Percentiles rank a stretch among this genome's conserved stretches.
Conservation (phyloP, 2,113 vertebrate genomes). For the Nothobranchius furzeri region DNA sequence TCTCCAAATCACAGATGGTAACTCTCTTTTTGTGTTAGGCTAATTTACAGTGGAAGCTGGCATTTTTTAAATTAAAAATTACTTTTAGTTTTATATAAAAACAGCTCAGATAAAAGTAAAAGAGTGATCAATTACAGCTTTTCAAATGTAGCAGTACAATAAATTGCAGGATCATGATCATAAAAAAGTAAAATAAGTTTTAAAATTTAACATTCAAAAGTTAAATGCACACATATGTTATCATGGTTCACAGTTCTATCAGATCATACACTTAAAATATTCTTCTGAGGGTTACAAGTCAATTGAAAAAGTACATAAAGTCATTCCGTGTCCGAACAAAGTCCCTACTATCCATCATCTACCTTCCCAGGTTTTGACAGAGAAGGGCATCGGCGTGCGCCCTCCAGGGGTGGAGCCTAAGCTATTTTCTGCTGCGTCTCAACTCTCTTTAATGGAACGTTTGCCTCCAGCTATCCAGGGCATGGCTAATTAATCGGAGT, state of each 20-base stretch:
- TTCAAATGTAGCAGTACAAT: background rate
- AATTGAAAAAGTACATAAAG: conserved; percentile 35
- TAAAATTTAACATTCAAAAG: background rate
- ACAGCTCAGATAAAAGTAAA: background rate
- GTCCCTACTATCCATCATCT: conserved; percentile 40
- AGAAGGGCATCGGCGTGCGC: conserved; percentile 66
- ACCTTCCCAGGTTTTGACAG: conserved; percentile 54
- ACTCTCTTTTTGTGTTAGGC: background rate
- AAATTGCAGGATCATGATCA: background rate
- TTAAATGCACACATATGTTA: background rate
- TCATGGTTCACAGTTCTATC: background rate
- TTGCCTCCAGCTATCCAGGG: conserved; percentile 76
- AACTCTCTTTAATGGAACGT: conserved; percentile 67
- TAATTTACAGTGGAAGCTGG: background rate
- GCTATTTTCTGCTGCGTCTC: conserved; percentile 66
- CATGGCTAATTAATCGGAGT: conserved; percentile 81
- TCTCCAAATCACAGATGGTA: background rate
- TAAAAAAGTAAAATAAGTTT: background rate
- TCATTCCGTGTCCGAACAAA: conserved; percentile 11
- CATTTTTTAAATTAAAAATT: background rate
- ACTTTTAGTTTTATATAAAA: background rate
- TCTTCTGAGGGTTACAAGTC: conserved; percentile 33
- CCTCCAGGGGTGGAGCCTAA: conserved; percentile 68
- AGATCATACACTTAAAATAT: background rate
- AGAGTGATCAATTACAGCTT: no score